Evolutionary conservation across 2,113 vertebrate genomes (phyloP), one percentile per base, ranked within the genome.

Genomic region (Hoplias malabaricus): DNA sequence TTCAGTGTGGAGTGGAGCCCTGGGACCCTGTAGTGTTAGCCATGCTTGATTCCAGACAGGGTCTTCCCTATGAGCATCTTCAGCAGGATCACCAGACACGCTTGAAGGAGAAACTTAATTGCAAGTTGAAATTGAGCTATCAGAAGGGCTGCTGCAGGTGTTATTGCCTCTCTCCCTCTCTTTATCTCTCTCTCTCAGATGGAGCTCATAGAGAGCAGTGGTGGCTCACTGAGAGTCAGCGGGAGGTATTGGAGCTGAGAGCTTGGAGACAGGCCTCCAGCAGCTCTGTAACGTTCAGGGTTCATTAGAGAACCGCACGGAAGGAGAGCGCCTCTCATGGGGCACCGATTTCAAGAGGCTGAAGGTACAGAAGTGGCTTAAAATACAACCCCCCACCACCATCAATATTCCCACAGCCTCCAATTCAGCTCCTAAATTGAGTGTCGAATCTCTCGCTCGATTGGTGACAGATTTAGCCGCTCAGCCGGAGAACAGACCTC

Each of bases 261-360:
- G 29, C 19, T 34, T n/a, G 31, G 59, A 19, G 31, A 34, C 13
- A 1, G 27, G 42, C 54, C 40, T 68, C 40, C 48, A 25, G 36
- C 11, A 21, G 14, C 14, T 75, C 62, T 23, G 63, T 53, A n/a
- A 50, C 21, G 40, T 67, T 67, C 46, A 48, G 46, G 0, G n/a
- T 53, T 21, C n/a, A 53, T 53, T 53, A 53, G 43, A 19, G 25
- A 13, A 31, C 14, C 11, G 31, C n/a, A n/a, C 63, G 27, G 48
- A 54, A 57, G 63, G 31, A 25, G 34, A 16, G 40, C 10, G 27
- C 48, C 16, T 21, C 12, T 13, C 2, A 19, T 48, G 43, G 40
- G 74, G 63, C 31, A 56, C 16, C 23, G 16, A 68, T 46, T 57
- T 33, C 27, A 12, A 46, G 74, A 76, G 74, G 63, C 34, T 11